These are phyloP conservation scores for Nudaria mundana DNA, from an alignment of 2,888 invertebrate species.

Conservation along the genomic window DNA sequence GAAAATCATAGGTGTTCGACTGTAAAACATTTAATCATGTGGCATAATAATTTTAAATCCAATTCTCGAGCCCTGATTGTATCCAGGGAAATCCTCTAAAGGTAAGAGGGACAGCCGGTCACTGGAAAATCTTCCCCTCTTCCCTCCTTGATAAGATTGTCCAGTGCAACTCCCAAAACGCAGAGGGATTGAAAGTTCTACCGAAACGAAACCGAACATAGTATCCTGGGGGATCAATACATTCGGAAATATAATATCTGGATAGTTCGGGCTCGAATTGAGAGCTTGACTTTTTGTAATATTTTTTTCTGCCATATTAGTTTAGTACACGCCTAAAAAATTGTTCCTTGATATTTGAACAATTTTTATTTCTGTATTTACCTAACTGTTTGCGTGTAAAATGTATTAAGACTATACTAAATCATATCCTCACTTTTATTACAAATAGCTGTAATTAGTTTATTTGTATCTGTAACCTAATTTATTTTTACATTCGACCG, in stretches of 20 bases:
- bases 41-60: slow-evolving; percentile 74
- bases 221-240: slow-evolving; percentile 76
- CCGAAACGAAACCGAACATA: slow-evolving; percentile 75
- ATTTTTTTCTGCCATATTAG: slow-evolving; percentile 55
- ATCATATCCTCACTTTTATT: slow-evolving; percentile 6
- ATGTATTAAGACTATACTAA: slow-evolving; percentile 13
- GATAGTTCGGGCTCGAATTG: slow-evolving; percentile 62
- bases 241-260: slow-evolving; percentile 75
- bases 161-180: slow-evolving; percentile 78
- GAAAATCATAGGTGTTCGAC: slow-evolving; percentile 5
- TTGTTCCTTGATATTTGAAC: slow-evolving; percentile 25
- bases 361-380: slow-evolving; percentile 10
- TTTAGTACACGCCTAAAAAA: slow-evolving; percentile 37
- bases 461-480: slow-evolving; percentile 19
- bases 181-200: slow-evolving; percentile 78
- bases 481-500: slow-evolving; percentile 23
- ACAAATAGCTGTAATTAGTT: slow-evolving; percentile 14
- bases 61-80: slow-evolving; percentile 57
- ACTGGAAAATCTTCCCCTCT: slow-evolving; percentile 74
- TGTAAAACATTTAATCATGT: slow-evolving; percentile 55
- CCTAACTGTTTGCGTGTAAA: slow-evolving; percentile 5
- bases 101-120: slow-evolving; percentile 74
- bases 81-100: slow-evolving; percentile 71
- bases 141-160: slow-evolving; percentile 76
- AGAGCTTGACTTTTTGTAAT: slow-evolving; percentile 46